Evolutionary conservation across 2,888 invertebrate species (phyloP).

Genomic region (Phanerotoma sp.): DNA sequence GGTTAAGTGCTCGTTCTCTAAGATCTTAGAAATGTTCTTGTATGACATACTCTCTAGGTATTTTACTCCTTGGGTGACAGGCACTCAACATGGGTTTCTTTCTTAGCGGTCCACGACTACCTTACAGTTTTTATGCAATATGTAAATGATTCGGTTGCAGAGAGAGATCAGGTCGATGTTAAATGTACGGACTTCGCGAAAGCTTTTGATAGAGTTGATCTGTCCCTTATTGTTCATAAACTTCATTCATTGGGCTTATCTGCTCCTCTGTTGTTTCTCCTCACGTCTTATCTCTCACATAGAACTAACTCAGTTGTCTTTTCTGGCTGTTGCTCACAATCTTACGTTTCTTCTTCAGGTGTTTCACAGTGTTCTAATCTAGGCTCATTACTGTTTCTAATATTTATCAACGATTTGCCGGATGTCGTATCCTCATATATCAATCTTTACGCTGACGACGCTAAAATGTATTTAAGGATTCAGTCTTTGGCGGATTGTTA

Average conservation of each 20-base stretch:
- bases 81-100: background rate
- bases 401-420: background rate
- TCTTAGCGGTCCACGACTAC: background rate
- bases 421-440: no score
- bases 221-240: background rate
- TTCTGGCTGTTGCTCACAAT: background rate
- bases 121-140: background rate
- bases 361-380: slow-evolving; percentile 4
- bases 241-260: background rate
- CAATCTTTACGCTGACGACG: no score
- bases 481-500: no score
- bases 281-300: background rate
- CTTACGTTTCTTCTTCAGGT: no score
- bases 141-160: background rate
- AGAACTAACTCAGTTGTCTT: background rate
- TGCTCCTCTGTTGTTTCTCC: background rate
- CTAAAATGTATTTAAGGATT: no score
- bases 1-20: no score
- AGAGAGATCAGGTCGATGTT: background rate
- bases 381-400: background rate
- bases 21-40: background rate
- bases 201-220: background rate
- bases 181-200: background rate
- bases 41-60: background rate
- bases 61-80: background rate